phyloP scores from a whole-genome alignment of 2,797 vertebrate species.

The Ciconia nigra region DNA sequence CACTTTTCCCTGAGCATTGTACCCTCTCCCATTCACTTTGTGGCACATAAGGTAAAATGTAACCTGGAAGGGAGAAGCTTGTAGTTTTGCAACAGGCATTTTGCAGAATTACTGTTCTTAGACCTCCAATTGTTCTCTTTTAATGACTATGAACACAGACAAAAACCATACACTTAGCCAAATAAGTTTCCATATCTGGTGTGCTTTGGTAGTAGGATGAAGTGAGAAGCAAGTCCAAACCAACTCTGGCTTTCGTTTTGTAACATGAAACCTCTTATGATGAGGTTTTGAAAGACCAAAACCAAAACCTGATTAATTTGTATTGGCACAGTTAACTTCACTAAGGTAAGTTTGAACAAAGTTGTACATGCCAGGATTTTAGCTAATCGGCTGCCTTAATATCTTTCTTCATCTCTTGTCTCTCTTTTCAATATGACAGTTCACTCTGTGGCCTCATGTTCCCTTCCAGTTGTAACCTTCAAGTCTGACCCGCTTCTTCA shows the following conservation, averaged over 20 bases:
- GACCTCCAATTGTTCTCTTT: neutral
- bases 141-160: neutral
- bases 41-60: neutral
- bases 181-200: neutral
- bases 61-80: neutral
- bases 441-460: neutral
- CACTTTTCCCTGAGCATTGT: neutral
- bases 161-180: neutral
- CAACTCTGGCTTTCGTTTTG: neutral
- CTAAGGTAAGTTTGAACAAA: neutral
- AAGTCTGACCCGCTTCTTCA: neutral
- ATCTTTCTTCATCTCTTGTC: neutral
- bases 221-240: neutral
- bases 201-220: neutral
- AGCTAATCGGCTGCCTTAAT: neutral
- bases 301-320: neutral
- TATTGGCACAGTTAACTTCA: neutral
- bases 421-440: neutral
- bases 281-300: neutral
- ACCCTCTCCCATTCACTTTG: neutral
- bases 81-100: neutral
- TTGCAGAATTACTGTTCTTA: neutral
- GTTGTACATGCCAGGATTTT: neutral
- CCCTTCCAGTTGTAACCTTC: neutral
- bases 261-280: neutral